Evolutionary conservation across 37 sponge, comb jelly and placozoan species (phyloP), one percentile per base, ranked within the genome.

Genomic region (Halisarca cf. caerulea): DNA sequence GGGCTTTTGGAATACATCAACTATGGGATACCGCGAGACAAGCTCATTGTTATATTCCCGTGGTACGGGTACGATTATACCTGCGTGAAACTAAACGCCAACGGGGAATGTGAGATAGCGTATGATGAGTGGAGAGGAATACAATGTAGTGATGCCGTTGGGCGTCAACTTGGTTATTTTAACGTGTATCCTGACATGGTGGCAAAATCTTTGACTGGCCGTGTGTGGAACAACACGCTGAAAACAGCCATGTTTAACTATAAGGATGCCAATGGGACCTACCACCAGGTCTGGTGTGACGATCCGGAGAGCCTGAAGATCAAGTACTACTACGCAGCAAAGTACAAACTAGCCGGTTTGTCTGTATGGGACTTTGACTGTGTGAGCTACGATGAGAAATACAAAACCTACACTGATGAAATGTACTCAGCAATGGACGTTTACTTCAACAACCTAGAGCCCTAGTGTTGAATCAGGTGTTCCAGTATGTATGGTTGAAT

Each of bases 41-140:
- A 87, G 27, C 89, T 96, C 53, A 91, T 96, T 0, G 59, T 96
- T 43, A 94, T 94, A 3, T 86, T 85, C 20, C 96, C 96, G 0
- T 96, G 96, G 96, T 96, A 94, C 64, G 96, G 96, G 0, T 96
- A 96, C 42, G 87, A 93, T 78, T 96, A 96, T 73, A 81, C 88
- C 3, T 96, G 96, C 41, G 9, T 74, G 27, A 42, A 17, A 1
- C 25, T 93, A 41, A 41, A 78, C 6, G 45, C 38, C 9, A 86
- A 72, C 35, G 64, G 53, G 58, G 66, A 80, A 33, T 95, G 96
- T 51, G 35, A 66, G n/a, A 86, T 95, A 30, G 32, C 35, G 17
- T 47, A 86, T 11, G 89, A 87, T 5, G 88, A 89, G 9, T 95
- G 88, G 58, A 81, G 91, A 17, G 93, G 91, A 36, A 88, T 74